Evolutionary conservation across 1,140 invertebrate species (phyloP), one percentile per base, ranked within the genome.

Genomic region (Drosophila equinoxialis): DNA sequence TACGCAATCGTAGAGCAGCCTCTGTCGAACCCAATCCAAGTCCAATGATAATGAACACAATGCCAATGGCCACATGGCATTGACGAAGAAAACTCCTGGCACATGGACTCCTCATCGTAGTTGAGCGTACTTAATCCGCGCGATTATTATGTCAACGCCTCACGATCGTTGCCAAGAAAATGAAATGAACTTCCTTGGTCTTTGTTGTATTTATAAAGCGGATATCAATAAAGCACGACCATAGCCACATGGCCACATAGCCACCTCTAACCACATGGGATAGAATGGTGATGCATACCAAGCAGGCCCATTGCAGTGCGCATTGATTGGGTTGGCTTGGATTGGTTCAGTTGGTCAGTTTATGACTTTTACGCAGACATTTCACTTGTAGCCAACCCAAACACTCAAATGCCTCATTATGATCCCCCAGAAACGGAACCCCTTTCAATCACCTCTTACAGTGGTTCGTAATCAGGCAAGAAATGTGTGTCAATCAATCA

Each of bases 131-230:
- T 58, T 80, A 57, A 59, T 68, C 61, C 69, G 77, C 42, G 74
- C 30, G 30, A 30, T 30, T 30, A 77, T 86, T 86, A 83, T 90
- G 85, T 83, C 77, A 80, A 85, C 77, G 74, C 74, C 71, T 51
- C 45, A 75, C 83, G 72, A 71, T 79, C 54, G 81, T 71, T 84
- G 72, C 67, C 77, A 79, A 74, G 68, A 87, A 79, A 91, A 91
- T 91, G 81, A 91, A 91, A 89, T 81, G 74, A 84, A 91, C 90
- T 91, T 91, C 90, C 90, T 85, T 80, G 75, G 76, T 77, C 33
- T 74, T 72, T 91, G 83, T 81, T 91, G 90, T 91, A 91, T 91
- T 91, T 91, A 91, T 91, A 90, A 91, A 91, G 90, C 89, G 89
- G 68, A 74, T 66, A 76, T 79, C 83, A 68, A 62, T 55, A 54